phyloP scores from a whole-genome alignment of 2,797 vertebrate species.

The Argyrosomus regius region DNA sequence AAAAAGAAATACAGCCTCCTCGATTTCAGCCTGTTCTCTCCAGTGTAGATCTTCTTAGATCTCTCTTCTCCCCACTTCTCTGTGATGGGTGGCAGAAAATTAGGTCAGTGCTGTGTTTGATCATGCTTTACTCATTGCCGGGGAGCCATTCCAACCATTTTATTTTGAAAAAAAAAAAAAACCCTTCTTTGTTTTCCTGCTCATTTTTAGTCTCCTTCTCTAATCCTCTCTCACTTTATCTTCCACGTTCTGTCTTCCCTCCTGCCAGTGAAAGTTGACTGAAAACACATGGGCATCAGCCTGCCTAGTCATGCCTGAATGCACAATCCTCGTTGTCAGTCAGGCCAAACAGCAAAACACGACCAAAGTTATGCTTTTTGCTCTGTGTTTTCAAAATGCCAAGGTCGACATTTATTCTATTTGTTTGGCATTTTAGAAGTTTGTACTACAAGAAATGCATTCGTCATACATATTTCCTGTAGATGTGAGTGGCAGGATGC shows the following conservation, averaged over 20 bases:
- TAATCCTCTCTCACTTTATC: slow-evolving; percentile 28
- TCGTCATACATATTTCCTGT: neutral
- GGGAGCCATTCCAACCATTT: slow-evolving; percentile 37
- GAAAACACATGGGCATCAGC: slow-evolving; percentile 68
- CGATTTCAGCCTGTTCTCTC: slow-evolving; percentile 11
- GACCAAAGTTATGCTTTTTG: slow-evolving; percentile 25
- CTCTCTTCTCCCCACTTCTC: slow-evolving; percentile 8
- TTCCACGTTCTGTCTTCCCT: slow-evolving; percentile 24
- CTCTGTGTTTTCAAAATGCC: slow-evolving; percentile 20
- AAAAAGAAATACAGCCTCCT: neutral
- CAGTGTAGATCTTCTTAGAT: slow-evolving; percentile 28
- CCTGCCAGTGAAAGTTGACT: slow-evolving; percentile 58
- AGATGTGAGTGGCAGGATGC: slow-evolving; percentile 8
- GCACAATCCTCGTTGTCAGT: slow-evolving; percentile 39
- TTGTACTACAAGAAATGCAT: slow-evolving; percentile 28
- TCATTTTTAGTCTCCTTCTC: slow-evolving; percentile 34
- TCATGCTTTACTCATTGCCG: slow-evolving; percentile 36
- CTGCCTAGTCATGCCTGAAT: slow-evolving; percentile 50
- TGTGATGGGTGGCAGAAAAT: slow-evolving; percentile 37
- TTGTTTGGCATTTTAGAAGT: slow-evolving; percentile 40
- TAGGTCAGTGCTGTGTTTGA: slow-evolving; percentile 61
- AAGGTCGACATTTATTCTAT: slow-evolving; percentile 3
- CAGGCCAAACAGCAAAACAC: slow-evolving; percentile 41
- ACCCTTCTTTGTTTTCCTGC: slow-evolving; percentile 43
- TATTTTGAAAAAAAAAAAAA: slow-evolving; percentile 14